Evolutionary conservation across 30 jellyfish, hydroid and myxozoan species (phyloP).

Genomic region (Chironex yamaguchii): DNA sequence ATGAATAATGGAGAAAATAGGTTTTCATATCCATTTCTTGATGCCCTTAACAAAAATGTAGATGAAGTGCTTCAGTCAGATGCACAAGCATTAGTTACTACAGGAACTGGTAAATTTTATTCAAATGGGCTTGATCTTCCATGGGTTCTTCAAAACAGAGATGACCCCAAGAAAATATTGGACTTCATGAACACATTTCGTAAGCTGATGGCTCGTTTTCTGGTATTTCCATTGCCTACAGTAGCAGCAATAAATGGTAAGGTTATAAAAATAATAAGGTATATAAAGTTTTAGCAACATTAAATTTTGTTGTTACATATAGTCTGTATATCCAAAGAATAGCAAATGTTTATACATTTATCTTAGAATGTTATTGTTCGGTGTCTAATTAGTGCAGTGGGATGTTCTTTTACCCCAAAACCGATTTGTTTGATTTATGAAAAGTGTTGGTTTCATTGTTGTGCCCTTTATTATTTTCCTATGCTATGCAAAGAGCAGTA

Average conservation of each 20-base stretch:
- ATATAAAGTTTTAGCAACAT: too few relatives aligned
- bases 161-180: slow-evolving; percentile 1
- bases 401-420: too few relatives aligned
- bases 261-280: too few relatives aligned
- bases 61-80: slow-evolving; percentile 57
- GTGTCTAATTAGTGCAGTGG: too few relatives aligned
- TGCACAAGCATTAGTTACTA: slow-evolving; percentile 64
- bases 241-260: slow-evolving; percentile 76
- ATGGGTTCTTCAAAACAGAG: slow-evolving; percentile 8
- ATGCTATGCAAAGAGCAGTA: too few relatives aligned
- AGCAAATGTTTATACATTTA: too few relatives aligned
- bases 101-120: slow-evolving; percentile 59
- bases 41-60: slow-evolving; percentile 35
- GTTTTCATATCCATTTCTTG: slow-evolving; percentile 38
- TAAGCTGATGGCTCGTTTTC: slow-evolving; percentile 69
- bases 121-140: slow-evolving; percentile 71
- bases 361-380: too few relatives aligned
- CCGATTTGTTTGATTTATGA: too few relatives aligned
- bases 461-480: too few relatives aligned
- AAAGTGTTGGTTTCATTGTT: too few relatives aligned
- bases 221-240: slow-evolving; percentile 73
- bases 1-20: slow-evolving; percentile 66
- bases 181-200: slow-evolving; percentile 36
- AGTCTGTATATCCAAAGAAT: too few relatives aligned
- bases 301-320: too few relatives aligned